Percentiles rank a stretch among this genome's conserved stretches.
phyloP scores from a whole-genome alignment of 92 coral and sea anemone genomes.

The Virgularia gustaviana region DNA sequence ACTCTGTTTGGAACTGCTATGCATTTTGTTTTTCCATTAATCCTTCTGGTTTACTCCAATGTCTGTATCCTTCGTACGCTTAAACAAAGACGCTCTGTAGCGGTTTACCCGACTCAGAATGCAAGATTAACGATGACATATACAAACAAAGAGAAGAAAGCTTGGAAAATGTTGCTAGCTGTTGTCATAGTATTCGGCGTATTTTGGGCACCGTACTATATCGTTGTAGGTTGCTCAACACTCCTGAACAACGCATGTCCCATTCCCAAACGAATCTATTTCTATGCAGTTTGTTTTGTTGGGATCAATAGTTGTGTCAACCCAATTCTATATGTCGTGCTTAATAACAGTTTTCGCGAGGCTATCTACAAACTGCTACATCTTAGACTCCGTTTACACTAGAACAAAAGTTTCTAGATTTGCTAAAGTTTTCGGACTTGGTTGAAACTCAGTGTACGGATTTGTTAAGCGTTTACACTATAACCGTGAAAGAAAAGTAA shows the following conservation, averaged over 20 bases:
- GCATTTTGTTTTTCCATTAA: not conserved
- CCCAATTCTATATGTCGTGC: not conserved
- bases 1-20: not conserved
- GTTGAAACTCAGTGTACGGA: no score
- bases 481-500: no score
- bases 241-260: not conserved
- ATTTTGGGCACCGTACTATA: not conserved
- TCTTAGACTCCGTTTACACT: not conserved
- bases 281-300: not conserved
- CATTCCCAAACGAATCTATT: not conserved
- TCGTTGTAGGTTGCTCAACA: not conserved
- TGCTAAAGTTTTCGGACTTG: no score
- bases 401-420: no score
- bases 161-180: not conserved
- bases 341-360: not conserved
- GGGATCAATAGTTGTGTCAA: not conserved
- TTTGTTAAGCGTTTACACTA: no score
- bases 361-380: not conserved
- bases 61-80: not conserved
- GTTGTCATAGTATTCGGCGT: not conserved
- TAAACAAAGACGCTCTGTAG: no score
- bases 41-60: constrained; percentile 1
- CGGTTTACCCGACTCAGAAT: no score
- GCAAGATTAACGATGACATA: no score
- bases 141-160: constrained; percentile 2